phyloP scores from a whole-genome alignment of 1,140 invertebrate species.

The Trichonephila clavata region DNA sequence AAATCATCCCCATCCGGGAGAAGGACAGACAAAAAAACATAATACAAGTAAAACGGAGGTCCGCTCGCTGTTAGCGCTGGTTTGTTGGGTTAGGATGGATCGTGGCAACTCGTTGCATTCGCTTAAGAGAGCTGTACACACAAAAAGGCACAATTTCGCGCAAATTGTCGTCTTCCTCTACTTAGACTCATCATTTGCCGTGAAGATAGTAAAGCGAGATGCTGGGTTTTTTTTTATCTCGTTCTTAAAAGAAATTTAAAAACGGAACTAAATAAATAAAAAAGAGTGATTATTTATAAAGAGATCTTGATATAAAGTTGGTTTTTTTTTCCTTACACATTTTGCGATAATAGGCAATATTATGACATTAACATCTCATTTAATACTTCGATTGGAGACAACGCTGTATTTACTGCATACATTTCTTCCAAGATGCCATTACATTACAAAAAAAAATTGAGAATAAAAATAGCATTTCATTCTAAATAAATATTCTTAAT shows the following conservation, averaged over 20 bases:
- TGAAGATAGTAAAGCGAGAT: not conserved
- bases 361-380: too few relatives aligned
- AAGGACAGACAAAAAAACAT: not conserved
- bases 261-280: not conserved
- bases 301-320: too few relatives aligned
- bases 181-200: not conserved
- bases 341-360: too few relatives aligned
- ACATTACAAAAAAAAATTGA: too few relatives aligned
- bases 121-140: not conserved
- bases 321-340: too few relatives aligned
- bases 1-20: not conserved
- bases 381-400: too few relatives aligned
- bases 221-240: not conserved
- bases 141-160: not conserved
- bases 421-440: too few relatives aligned
- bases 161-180: not conserved
- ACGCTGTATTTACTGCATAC: too few relatives aligned
- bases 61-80: not conserved
- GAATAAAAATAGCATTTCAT: too few relatives aligned
- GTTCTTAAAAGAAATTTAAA: not conserved
- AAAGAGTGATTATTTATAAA: too few relatives aligned
- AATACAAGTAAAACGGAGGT: not conserved
- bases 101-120: not conserved
- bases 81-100: not conserved
- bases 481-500: too few relatives aligned